A percentile compares a stretch with the other conserved stretches of the same genome.
These are phyloP conservation scores for Saccopteryx bilineata DNA, from an alignment of 2,113 vertebrate species.

Conservation along the genomic window DNA sequence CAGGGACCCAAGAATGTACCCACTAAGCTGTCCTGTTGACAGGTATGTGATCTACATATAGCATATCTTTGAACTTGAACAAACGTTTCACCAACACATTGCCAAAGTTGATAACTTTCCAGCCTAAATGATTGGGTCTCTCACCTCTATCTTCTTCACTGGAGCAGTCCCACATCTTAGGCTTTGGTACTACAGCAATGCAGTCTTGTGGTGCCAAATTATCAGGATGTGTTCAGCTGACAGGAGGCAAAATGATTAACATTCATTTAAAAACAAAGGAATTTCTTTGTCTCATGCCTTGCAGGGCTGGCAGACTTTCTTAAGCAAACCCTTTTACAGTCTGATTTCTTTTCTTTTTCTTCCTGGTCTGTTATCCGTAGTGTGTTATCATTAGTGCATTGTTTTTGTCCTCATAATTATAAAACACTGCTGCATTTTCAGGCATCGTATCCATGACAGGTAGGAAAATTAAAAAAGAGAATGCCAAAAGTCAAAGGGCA, in stretches of 20 bases:
- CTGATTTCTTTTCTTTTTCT: neutral
- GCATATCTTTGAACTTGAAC: neutral
- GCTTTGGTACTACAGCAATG: neutral
- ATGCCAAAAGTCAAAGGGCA: neutral
- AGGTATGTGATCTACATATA: neutral
- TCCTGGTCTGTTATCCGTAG: neutral
- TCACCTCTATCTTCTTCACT: neutral
- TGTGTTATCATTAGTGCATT: neutral
- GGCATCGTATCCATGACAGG: neutral
- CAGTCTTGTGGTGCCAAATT: constrained; percentile 10
- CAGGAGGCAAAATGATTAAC: neutral
- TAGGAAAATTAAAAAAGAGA: neutral
- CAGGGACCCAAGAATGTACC: neutral
- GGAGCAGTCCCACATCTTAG: neutral
- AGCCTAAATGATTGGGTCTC: neutral
- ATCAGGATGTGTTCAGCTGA: neutral
- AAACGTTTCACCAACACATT: neutral
- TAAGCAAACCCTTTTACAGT: neutral
- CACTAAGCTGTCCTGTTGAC: neutral
- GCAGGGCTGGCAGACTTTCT: neutral
- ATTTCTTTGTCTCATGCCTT: constrained; percentile 8
- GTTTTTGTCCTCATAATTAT: neutral
- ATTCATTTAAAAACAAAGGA: neutral
- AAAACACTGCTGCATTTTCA: neutral
- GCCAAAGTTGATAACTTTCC: neutral